A percentile compares a stretch with the other conserved stretches of the same genome.
phyloP scores from a whole-genome alignment of 2,797 vertebrate species.

The Oryzias dopingdopingensis region DNA sequence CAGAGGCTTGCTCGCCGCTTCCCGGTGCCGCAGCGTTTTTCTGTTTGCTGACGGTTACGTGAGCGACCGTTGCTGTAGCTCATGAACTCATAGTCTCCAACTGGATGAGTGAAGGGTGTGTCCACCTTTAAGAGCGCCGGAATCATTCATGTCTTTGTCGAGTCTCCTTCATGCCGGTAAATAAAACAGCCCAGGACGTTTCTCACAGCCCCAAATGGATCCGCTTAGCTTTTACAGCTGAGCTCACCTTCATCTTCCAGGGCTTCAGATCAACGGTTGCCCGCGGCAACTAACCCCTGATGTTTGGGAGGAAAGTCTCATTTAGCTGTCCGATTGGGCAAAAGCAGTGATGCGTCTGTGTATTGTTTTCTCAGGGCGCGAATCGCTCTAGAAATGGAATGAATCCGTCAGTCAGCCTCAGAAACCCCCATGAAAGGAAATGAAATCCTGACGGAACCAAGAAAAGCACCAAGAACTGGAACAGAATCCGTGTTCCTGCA shows the following conservation, averaged over 20 bases:
- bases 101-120: constrained; percentile 31
- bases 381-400: too few relatives aligned
- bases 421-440: too few relatives aligned
- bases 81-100: constrained; percentile 7
- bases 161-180: constrained; percentile 53
- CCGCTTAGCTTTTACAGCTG: constrained; percentile 27
- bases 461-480: too few relatives aligned
- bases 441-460: too few relatives aligned
- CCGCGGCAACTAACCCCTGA: background rate
- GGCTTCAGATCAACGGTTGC: background rate
- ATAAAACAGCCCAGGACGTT: constrained; percentile 54
- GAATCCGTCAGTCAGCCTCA: too few relatives aligned
- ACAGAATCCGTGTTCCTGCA: too few relatives aligned
- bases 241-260: constrained; percentile 23
- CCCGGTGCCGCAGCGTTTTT: constrained; percentile 6
- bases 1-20: constrained; percentile 32
- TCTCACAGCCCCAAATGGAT: constrained; percentile 20
- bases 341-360: background rate
- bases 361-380: too few relatives aligned
- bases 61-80: too few relatives aligned
- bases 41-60: too few relatives aligned
- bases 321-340: background rate
- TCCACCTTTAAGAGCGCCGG: constrained; percentile 49
- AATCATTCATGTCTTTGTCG: constrained; percentile 63
- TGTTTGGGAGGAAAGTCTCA: background rate